Percentiles rank a stretch among this genome's conserved stretches.
These are phyloP conservation scores for Megastigmus dorsalis DNA, from an alignment of 2,888 invertebrate species.

Conservation along the genomic window DNA sequence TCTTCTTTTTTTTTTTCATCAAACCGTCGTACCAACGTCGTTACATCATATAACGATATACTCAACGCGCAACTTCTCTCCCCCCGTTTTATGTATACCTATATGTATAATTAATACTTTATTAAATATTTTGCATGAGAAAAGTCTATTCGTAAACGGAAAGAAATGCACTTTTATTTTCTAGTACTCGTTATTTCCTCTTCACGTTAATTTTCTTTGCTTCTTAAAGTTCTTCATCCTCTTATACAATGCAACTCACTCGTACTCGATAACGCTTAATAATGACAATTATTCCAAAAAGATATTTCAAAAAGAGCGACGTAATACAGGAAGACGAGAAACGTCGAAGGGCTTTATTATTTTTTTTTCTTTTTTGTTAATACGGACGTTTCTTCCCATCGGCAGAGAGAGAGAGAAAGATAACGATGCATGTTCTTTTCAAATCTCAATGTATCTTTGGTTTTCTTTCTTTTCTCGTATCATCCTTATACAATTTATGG, in stretches of 20 bases:
- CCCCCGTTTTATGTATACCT: slow-evolving; percentile 16
- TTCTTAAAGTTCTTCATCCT: too few species aligned
- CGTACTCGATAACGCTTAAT: slow-evolving; percentile 35
- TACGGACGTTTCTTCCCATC: slow-evolving; percentile 34
- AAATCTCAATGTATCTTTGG: too few species aligned
- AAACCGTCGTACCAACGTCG: slow-evolving; percentile 4
- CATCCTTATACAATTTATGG: background rate
- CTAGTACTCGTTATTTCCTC: background rate
- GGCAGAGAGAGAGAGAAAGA: slow-evolving; percentile 26
- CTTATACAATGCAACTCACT: slow-evolving; percentile 28
- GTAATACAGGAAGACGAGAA: slow-evolving; percentile 56
- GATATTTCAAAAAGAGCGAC: slow-evolving; percentile 39
- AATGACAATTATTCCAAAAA: slow-evolving; percentile 47
- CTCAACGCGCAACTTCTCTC: slow-evolving; percentile 7
- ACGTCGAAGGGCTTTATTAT: slow-evolving; percentile 38
- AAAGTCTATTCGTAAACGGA: slow-evolving; percentile 16
- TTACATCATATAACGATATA: slow-evolving; percentile 35
- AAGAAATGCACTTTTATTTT: slow-evolving; percentile 44
- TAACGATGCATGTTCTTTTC: slow-evolving; percentile 10
- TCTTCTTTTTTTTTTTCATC: background rate
- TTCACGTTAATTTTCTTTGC: background rate
- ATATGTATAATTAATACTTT: slow-evolving; percentile 31
- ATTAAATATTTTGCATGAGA: slow-evolving; percentile 36
- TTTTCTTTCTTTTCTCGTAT: background rate
- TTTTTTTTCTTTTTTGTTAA: too few species aligned